Percentiles rank a stretch among this genome's conserved stretches.
Conservation (phyloP, 92 coral and sea anemone genomes). For the Porites cylindrica region DNA sequence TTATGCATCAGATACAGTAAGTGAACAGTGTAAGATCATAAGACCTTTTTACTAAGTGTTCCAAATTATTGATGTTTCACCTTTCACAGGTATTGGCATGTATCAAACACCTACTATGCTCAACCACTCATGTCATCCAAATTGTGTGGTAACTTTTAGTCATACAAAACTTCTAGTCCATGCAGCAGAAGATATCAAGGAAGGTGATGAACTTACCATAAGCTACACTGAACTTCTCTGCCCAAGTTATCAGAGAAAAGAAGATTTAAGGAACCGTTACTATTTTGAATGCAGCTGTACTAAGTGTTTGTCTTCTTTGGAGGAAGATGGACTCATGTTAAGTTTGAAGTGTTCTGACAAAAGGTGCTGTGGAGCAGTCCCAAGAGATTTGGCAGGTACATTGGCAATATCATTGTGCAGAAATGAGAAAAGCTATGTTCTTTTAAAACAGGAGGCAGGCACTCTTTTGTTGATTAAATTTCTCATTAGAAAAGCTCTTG, state of each 20-base stretch:
- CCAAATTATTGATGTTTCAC: neutral
- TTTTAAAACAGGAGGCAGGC: too few species aligned
- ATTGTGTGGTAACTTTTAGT: conserved; percentile 85
- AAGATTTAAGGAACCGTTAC: conserved; percentile 81
- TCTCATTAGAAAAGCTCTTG: too few species aligned
- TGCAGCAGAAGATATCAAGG: conserved; percentile 68
- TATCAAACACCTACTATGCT: conserved; percentile 68
- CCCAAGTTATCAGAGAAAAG: conserved; percentile 78
- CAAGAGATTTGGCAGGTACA: conserved; percentile 21
- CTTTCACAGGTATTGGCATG: conserved; percentile 84
- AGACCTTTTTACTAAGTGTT: neutral
- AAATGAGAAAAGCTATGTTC: too few species aligned
- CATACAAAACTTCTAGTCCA: conserved; percentile 69
- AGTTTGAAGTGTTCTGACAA: conserved; percentile 72
- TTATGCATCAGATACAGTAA: too few species aligned
- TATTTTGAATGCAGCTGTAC: conserved; percentile 84
- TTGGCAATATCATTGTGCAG: neutral
- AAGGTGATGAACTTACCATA: conserved; percentile 88
- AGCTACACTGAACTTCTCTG: conserved; percentile 89
- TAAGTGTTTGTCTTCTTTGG: conserved; percentile 58
- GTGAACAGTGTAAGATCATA: too few species aligned
- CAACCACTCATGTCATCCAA: conserved; percentile 96
- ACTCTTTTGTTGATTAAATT: too few species aligned
- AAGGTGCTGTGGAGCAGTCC: conserved; percentile 67
- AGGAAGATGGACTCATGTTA: conserved; percentile 75